Base-by-base conservation (phyloP, 2,113 vertebrate genomes). In the Galemys pyrenaicus region DNA sequence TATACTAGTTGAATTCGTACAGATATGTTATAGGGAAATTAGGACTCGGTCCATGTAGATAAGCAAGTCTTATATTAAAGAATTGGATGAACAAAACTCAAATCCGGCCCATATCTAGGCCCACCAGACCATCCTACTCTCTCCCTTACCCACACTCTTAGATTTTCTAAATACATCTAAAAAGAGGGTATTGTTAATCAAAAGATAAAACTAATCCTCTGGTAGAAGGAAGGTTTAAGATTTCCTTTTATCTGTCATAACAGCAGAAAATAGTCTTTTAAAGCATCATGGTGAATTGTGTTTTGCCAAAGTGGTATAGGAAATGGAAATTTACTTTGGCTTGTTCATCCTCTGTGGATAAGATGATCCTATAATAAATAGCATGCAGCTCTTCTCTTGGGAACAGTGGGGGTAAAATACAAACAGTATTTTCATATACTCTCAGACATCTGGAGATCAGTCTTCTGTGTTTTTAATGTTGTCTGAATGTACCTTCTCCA, bases 191-290 rank as follows among this genome's bases (percentile, higher is more conserved):
- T 80, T 67, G 67, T 90, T 95, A 67, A 93, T 92, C n/a, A 77
- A 87, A 93, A 84, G 20, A 74, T 75, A 81, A 80, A 87, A 80
- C 32, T 56, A 93, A 71, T 85, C 46, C 64, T 91, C 41, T 90
- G 60, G 44, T 60, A 60, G 26, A 89, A 92, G 65, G 77, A 94
- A 93, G 89, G 60, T 70, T 82, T 95, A n/a, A 46, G 10, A 35
- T 92, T 93, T 95, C 89, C 67, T 91, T 87, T 89, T 87, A 89
- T 93, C 68, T 97, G 35, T 94, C 79, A n/a, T 78, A 92, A 81
- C 41, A 87, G 56, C 8, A 1, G 46, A 90, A 91, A 84, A 86
- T 58, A 46, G 49, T 83, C 85, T 94, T 83, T 84, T 75, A 88
- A 87, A 95, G 71, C 56, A 88, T 94, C 93, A 92, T 88, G 64